Evolutionary conservation across 1,140 invertebrate species (phyloP).

Genomic region (Eulimnadia texana): DNA sequence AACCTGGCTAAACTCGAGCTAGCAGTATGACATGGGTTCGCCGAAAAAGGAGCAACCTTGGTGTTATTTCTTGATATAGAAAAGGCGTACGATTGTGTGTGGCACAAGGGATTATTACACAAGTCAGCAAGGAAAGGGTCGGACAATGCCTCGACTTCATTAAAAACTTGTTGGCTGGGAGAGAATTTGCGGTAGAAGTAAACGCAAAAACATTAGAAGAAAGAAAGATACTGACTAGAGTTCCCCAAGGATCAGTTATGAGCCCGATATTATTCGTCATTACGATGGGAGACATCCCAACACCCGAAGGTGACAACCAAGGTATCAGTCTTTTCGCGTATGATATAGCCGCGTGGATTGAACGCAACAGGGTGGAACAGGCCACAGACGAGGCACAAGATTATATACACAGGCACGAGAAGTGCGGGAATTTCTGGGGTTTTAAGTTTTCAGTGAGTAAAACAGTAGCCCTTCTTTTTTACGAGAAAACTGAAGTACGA

Average conservation of each 20-base stretch:
- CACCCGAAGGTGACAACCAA: too few relatives aligned
- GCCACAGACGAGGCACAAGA: neutral
- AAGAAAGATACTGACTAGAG: neutral
- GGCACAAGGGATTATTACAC: constrained; percentile 24
- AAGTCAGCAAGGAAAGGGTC: constrained; percentile 19
- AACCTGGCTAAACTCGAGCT: constrained; percentile 27
- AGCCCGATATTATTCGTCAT: neutral
- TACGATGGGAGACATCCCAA: neutral
- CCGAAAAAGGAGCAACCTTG: constrained; percentile 22
- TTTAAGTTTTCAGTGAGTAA: neutral
- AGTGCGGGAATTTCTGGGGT: neutral
- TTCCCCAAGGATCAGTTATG: neutral
- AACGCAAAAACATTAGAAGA: neutral
- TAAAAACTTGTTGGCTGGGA: constrained; percentile 1
- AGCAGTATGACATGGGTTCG: constrained; percentile 24
- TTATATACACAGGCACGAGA: neutral
- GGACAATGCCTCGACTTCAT: constrained; percentile 2
- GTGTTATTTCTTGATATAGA: constrained; percentile 28
- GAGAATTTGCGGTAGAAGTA: neutral
- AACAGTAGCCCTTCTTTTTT: neutral
- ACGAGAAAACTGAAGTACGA: neutral
- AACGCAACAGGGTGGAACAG: neutral
- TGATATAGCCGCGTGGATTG: neutral
- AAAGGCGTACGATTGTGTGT: constrained; percentile 26
- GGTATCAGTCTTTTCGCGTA: neutral